These are phyloP conservation scores for Oreotrochilus melanogaster DNA, from an alignment of 2,113 vertebrate species.

Conservation along the genomic window DNA sequence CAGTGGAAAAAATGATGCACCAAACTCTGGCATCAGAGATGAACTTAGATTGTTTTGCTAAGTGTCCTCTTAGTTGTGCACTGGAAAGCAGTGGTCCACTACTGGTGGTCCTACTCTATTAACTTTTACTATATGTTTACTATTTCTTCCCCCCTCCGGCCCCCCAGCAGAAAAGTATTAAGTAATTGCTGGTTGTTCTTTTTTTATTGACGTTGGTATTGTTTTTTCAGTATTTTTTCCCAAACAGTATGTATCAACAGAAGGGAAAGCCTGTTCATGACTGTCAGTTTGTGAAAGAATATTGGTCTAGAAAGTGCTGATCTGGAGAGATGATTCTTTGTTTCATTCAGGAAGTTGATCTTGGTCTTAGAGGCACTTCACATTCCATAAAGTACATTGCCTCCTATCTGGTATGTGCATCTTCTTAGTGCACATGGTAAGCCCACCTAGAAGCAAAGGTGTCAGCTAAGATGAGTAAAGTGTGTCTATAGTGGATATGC, in stretches of 20 bases:
- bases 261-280: background rate
- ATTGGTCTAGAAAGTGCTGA: background rate
- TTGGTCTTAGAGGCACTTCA: background rate
- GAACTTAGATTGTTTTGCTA: background rate
- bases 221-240: background rate
- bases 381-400: background rate
- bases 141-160: background rate
- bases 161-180: background rate
- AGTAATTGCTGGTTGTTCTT: background rate
- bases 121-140: background rate
- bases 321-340: background rate
- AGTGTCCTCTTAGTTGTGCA: rapidly evolving
- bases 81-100: background rate
- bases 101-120: background rate
- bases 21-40: background rate
- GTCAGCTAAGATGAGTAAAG: background rate
- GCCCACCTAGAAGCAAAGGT: background rate
- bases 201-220: background rate
- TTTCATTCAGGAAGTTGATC: background rate
- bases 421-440: background rate
- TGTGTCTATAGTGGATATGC: background rate
- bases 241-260: background rate
- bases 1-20: background rate
- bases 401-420: rapidly evolving
- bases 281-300: background rate